A percentile compares a stretch with the other conserved stretches of the same genome.
Evolutionary conservation across 2,797 vertebrate genomes (phyloP).

Genomic region (Nothura maculosa): DNA sequence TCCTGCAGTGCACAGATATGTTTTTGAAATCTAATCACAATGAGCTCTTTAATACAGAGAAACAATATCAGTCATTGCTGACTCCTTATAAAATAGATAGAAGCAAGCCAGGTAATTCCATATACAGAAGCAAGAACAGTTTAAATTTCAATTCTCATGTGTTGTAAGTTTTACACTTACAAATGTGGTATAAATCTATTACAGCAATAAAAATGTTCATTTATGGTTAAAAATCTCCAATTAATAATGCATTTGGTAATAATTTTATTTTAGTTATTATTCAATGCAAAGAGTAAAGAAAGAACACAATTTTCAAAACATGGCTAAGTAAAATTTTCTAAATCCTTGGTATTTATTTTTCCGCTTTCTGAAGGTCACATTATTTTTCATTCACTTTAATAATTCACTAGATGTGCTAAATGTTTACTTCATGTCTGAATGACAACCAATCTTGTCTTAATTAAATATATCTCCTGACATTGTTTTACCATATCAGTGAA

Average conservation of each 20-base stretch:
- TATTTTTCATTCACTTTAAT: constrained; percentile 69
- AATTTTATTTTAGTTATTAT: constrained; percentile 13
- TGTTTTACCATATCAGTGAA: constrained; percentile 84
- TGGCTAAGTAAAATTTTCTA: not conserved
- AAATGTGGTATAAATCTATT: constrained; percentile 9
- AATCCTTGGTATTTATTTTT: constrained; percentile 14
- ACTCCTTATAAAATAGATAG: constrained; percentile 40
- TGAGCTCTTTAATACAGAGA: constrained; percentile 52
- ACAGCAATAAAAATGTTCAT: not conserved
- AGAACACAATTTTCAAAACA: constrained; percentile 28
- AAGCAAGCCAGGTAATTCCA: constrained; percentile 25
- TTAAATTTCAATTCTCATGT: constrained; percentile 47
- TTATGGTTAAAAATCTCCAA: constrained; percentile 30
- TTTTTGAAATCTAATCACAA: constrained; percentile 67
- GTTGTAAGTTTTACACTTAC: constrained; percentile 12
- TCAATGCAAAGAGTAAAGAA: constrained; percentile 48
- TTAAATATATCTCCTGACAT: constrained; percentile 83
- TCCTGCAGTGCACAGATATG: constrained; percentile 63
- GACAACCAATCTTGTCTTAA: constrained; percentile 78
- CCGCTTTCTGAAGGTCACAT: constrained; percentile 54
- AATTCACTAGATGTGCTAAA: constrained; percentile 66
- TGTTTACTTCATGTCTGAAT: constrained; percentile 71
- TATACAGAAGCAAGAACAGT: constrained; percentile 4
- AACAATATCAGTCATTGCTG: constrained; percentile 46
- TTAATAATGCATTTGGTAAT: constrained; percentile 52